Evolutionary conservation across 1,140 invertebrate species (phyloP), one percentile per base, ranked within the genome.

Genomic region (Oryctes rhinoceros): DNA sequence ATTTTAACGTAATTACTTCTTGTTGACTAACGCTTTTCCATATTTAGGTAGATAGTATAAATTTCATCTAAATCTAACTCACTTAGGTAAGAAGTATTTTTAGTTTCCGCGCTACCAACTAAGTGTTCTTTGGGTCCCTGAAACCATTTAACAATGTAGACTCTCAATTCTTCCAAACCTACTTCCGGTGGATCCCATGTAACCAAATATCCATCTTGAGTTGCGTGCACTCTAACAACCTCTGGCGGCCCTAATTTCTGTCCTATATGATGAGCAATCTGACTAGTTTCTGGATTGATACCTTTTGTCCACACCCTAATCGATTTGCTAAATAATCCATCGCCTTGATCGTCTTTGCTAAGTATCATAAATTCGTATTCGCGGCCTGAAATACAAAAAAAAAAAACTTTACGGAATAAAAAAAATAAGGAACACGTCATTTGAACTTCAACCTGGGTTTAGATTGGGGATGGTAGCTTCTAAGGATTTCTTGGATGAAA

Each of bases 321-420:
- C 6, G 94, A 91, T 87, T 96, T 95, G 86, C 96, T 97, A 85
- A 96, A 96, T 88, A 97, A 94, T 13, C 96, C 96, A 84, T 97
- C 95, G 3, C 96, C 96, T 79, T 93, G 90, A 83, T 93, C 91
- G 87, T 98, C 97, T 84, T 96, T 93, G 81, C 96, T 95, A 30
- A 97, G 89, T 44, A 98, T 94, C 91, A 96, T 96, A 84, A 98
- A 94, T 88, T 98, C 96, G 86, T 98, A 98, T 84, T 94, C 92
- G 35, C 92, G 90, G 37, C 94, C 94, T 13, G 94, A 91, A 53
- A 59, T n/a, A 59, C 15, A 18, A 59, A 6, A 15, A 81, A 78
- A 49, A 30, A 30, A 2, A 30, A 35, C 78, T 78, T 75, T 10
- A 15, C 9, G 24, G 24, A 78, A 47, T 62, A 10, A 30, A 76